These are phyloP conservation scores for Boleophthalmus pectinirostris DNA, from an alignment of 2,113 vertebrate genomes.

Conservation along the genomic window DNA sequence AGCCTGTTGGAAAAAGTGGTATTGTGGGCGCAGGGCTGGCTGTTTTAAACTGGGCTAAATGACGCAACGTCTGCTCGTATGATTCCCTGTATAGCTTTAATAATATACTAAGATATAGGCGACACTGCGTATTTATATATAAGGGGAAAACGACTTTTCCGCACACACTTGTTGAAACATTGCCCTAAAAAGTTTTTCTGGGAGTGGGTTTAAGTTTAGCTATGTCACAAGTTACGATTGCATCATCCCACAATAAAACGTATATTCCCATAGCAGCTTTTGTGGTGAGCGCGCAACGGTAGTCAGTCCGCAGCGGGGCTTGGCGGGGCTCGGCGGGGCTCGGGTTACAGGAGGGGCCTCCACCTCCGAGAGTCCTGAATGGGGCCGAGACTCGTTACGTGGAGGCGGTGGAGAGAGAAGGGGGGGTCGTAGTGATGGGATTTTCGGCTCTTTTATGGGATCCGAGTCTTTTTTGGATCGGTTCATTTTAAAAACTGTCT, in stretches of 20 bases:
- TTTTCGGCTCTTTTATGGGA: no score
- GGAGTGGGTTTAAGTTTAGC: background rate
- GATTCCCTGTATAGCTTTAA: background rate
- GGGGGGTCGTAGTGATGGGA: background rate
- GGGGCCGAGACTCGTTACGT: conserved; percentile 45
- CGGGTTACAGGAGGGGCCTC: conserved; percentile 71
- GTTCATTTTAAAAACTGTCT: no score
- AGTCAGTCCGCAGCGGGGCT: conserved; percentile 44
- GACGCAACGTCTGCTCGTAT: conserved; percentile 1
- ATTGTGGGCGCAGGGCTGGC: background rate
- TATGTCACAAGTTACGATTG: conserved; percentile 8
- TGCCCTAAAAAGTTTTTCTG: background rate
- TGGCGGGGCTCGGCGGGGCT: conserved; percentile 37
- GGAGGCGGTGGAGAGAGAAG: conserved; percentile 47
- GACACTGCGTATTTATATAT: background rate
- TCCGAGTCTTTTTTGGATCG: no score
- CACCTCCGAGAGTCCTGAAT: conserved; percentile 35
- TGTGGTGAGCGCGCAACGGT: conserved; percentile 40
- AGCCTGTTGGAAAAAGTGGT: conserved; percentile 1
- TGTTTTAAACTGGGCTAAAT: background rate
- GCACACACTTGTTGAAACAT: background rate
- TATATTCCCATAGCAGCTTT: conserved; percentile 11
- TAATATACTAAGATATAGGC: background rate
- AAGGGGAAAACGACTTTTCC: background rate
- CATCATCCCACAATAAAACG: conserved; percentile 3